phyloP scores from a whole-genome alignment of 64 coral and sea anemone species.

The Montipora cactus region DNA sequence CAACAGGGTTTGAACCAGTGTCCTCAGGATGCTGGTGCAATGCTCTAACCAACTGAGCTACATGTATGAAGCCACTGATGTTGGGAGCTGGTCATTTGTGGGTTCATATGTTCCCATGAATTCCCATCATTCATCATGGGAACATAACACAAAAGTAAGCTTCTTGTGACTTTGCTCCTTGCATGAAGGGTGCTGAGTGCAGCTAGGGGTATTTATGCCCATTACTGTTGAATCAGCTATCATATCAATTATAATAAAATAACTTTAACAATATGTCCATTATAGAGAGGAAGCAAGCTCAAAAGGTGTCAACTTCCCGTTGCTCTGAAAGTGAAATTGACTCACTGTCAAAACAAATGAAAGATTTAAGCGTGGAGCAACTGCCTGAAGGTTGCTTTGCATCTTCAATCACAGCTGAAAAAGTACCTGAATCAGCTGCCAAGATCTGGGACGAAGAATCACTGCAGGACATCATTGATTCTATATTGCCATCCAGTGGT shows the following conservation, averaged over 20 bases:
- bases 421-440: background rate
- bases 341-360: background rate
- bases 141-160: background rate
- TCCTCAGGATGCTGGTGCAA: too few species aligned
- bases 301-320: background rate
- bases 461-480: slow-evolving; percentile 26
- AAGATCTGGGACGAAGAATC: background rate
- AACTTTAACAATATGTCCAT: background rate
- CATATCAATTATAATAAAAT: background rate
- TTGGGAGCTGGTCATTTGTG: too few species aligned
- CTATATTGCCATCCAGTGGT: background rate
- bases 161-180: too few species aligned
- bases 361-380: slow-evolving; percentile 11
- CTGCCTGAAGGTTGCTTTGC: background rate
- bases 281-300: slow-evolving; percentile 11
- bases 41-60: too few species aligned
- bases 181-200: too few species aligned
- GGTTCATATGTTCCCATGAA: too few species aligned
- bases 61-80: too few species aligned
- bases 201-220: too few species aligned
- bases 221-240: background rate
- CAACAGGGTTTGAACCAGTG: too few species aligned
- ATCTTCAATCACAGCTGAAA: background rate
- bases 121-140: too few species aligned
- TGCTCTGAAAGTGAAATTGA: background rate